Base-by-base conservation (phyloP, 2,888 invertebrate species). In the Lithophane semibrunnea region DNA sequence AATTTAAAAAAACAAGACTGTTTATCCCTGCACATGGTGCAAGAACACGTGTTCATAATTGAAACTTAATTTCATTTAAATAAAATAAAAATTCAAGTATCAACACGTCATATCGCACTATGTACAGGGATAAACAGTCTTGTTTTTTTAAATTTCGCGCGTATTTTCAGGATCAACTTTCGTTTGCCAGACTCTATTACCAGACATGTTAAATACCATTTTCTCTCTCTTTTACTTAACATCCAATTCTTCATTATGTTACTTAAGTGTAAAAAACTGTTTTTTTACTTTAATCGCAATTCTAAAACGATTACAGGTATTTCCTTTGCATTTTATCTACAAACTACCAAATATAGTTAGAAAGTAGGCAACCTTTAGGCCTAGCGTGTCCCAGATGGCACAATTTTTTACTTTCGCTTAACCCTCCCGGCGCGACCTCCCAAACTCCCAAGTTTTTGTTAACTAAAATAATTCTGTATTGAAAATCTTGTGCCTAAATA, bases 371-470 rank as follows among this genome's bases (percentile, higher is more conserved):
- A 70, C 60, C 29, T 66, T 49, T n/a, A 65, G 65, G 61, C 73
- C 52, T 58, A 63, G 56, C 56, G 58, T 65, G 65, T 77, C 77
- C 82, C 82, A 74, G 73, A 81, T 77, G 77, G 72, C 77, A 65
- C 65, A 74, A 64, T 21, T 13, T 77, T 77, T 85, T 74, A 67
- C 75, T 80, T 84, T 84, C 61, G 61, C 70, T 49, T 63, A 68
- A 74, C 63, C 72, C 44, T 54, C n/a, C 44, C 64, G n/a, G 44
- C 21, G 68, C 37, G 74, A 73, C 65, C 69, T 69, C 12, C 47
- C 61, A 18, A 83, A 67, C 60, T 83, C 42, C 66, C 65, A 81
- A 84, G 61, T 81, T 81, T 79, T 72, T 82, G 73, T 72, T 58
- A 60, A 64, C 66, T 77, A 65, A 72, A 72, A 77, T 75, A 73